Conservation (phyloP, 2,888 invertebrate genomes). For the Parasteatoda lunata region DNA sequence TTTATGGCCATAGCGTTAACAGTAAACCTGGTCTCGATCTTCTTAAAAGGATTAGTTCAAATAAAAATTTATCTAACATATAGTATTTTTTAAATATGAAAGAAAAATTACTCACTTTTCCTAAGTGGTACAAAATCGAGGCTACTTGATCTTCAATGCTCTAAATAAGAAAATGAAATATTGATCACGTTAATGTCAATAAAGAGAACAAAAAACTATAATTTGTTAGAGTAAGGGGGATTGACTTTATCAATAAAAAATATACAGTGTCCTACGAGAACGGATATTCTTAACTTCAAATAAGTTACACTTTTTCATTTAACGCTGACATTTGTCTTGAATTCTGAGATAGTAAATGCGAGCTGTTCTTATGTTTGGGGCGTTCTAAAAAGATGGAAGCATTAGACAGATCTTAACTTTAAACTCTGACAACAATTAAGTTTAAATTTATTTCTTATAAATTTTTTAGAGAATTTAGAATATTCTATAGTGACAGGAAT, state of each 20-base stretch:
- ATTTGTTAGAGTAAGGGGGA: background rate
- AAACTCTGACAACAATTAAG: no score
- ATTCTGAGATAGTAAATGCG: no score
- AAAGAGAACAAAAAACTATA: background rate
- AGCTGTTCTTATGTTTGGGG: no score
- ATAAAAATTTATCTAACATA: background rate
- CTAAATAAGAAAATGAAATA: slow-evolving; percentile 37
- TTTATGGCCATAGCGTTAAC: no score
- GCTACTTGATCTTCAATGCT: slow-evolving; percentile 59
- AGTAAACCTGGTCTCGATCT: no score
- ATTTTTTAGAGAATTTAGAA: no score
- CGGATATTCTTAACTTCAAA: background rate
- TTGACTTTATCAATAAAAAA: background rate
- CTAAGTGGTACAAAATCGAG: slow-evolving; percentile 54
- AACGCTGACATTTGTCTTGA: no score
- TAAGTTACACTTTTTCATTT: background rate
- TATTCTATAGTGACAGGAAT: no score
- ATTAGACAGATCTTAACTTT: no score
- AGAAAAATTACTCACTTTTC: slow-evolving; percentile 41
- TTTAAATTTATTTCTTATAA: no score
- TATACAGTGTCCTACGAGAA: background rate
- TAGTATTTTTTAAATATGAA: background rate
- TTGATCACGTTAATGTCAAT: background rate
- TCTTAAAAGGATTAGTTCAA: no score
- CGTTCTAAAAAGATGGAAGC: no score